phyloP scores from a whole-genome alignment of 2,113 vertebrate species.

The Peucedramus taeniatus region DNA sequence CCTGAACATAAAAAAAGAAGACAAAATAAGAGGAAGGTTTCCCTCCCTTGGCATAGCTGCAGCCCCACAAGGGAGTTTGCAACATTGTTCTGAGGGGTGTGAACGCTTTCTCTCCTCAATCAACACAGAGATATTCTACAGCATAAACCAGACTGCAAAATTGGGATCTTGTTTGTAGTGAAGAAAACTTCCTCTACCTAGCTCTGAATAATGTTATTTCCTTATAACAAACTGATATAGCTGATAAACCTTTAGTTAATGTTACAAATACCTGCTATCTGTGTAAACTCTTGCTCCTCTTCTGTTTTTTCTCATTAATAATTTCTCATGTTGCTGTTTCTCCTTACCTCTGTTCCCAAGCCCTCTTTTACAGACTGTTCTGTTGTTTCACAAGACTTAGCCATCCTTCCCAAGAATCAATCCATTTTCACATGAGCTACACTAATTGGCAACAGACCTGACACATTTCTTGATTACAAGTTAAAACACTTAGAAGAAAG shows the following conservation, averaged over 20 bases:
- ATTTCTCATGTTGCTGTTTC: not conserved
- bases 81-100: not conserved
- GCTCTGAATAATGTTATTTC: not conserved
- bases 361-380: not conserved
- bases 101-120: not conserved
- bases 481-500: conserved; percentile 38
- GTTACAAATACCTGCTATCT: not conserved
- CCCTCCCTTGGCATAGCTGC: not conserved
- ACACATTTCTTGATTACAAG: conserved; percentile 47
- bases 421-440: conserved; percentile 30
- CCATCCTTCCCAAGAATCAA: conserved; percentile 32
- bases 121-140: not conserved
- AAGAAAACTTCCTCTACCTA: not conserved
- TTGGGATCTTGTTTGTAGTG: too few relatives aligned
- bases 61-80: not conserved
- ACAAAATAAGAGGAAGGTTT: not conserved
- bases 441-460: conserved; percentile 48
- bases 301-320: not conserved
- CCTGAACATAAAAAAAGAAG: not conserved
- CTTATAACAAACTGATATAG: not conserved
- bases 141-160: not conserved
- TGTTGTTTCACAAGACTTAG: not conserved
- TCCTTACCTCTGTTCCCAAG: not conserved
- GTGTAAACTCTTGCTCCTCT: not conserved
- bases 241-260: not conserved